Base-by-base conservation (phyloP, 2,113 vertebrate species). In the Rattus rattus region DNA sequence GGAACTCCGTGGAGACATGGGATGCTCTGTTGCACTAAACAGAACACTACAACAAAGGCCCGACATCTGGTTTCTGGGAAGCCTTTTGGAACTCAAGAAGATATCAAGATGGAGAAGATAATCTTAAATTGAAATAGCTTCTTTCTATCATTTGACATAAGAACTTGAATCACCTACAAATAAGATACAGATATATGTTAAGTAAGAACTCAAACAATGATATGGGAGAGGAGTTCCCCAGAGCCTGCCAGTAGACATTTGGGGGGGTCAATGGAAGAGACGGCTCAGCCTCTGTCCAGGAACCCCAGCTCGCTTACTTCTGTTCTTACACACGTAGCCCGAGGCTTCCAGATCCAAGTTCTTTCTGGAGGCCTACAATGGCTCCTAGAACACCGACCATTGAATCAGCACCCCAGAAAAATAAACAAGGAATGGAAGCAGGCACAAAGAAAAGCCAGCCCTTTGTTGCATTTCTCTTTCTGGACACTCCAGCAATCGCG, bases 401-500 rank as follows among this genome's bases (percentile, higher is more conserved):
- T 43, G 13, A 26, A 36, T 70, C 76, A 43, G 39, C 59, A 69
- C 83, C 83, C 54, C 67, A 63, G 63, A 59, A 79, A 88, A 76
- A 43, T 49, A 30, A 59, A 12, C 1, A 36, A 16, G 20, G 12
- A 26, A 14, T 24, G 7, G 43, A 86, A 81, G 59, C 13, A 70
- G 22, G 69, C 92, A 80, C 4, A 39, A 20, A 30, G 61, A 26
- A 12, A 47, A 65, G 7, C 13, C 8, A n/a, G 54, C 52, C 16
- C 14, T 5, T 12, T 24, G 39, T 24, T 52, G 6, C 8, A 3
- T 52, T 67, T n/a, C 77, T 61, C 36, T 80, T 30, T 54, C 13
- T 49, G 0, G 0, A 7, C 4, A 30, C 8, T 0, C 4, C 28
- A 7, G 30, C 19, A 11, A n/a, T 8, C 26, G 19, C 5, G 14